Evolutionary conservation across 2,113 vertebrate species (phyloP), one percentile per base, ranked within the genome.

Genomic region (Centropus bengalensis): DNA sequence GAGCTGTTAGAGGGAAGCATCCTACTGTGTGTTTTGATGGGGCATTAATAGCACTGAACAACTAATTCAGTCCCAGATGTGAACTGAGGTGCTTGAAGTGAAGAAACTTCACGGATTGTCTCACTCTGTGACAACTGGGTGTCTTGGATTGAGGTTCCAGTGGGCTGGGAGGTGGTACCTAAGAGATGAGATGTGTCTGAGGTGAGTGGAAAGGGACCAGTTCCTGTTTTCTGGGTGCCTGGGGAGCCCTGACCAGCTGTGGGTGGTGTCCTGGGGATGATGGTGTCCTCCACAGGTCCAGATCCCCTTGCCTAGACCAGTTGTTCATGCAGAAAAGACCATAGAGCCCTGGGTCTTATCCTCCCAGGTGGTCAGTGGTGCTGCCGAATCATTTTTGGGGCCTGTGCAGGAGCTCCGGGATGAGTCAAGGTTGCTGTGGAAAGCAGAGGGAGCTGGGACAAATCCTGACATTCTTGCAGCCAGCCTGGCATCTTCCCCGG

Each of bases 381-480:
- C 6, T 32, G 32, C 14, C 21, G 58, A 44, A 66, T 9, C 0
- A 1, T 4, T 15, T 69, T 47, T 1, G 6, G 56, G 67, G 54
- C 26, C 14, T 36, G 20, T 36, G 1, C 13, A 7, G 14, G n/a
- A 40, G n/a, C 1, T 0, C 7, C 7, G 0, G 21, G 21, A 44
- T 16, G 44, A 36, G 9, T 7, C 9, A 2, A 30, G 28, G 15
- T 3, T 36, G 42, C 36, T 0, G 1, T 30, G 28, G 45, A 4
- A 38, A 28, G 52, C 23, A 4, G 27, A n/a, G 16, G 66, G 15
- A 45, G 36, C 36, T 9, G 23, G 14, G 64, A 12, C 14, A 14
- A 21, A 58, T 45, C 44, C 71, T 1, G 36, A 54, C 23, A 32
- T 28, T 54, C 49, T 44, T 4, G 36, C 14, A 40, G 56, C 21